These are phyloP conservation scores for Ambastaia sidthimunki DNA, from an alignment of 2,797 vertebrate species.

Conservation along the genomic window DNA sequence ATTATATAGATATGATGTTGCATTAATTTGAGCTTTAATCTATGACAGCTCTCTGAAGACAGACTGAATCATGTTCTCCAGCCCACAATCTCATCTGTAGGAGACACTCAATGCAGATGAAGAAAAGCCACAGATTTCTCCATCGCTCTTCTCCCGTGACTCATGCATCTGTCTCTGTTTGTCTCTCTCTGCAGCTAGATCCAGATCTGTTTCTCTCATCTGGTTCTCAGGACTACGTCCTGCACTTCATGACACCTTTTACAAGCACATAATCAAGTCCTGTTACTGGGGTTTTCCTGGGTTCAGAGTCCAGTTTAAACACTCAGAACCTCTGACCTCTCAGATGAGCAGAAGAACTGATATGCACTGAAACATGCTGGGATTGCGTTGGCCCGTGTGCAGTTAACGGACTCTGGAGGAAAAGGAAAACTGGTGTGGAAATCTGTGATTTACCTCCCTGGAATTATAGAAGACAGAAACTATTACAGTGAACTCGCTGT, in stretches of 20 bases:
- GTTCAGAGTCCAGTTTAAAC: conserved; percentile 67
- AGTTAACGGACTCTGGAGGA: not conserved
- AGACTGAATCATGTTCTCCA: not conserved
- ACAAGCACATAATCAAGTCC: conserved; percentile 61
- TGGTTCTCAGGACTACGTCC: not conserved
- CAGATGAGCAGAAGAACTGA: conserved; percentile 15
- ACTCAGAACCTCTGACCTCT: conserved; percentile 38
- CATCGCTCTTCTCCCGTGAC: not conserved
- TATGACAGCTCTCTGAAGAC: conserved; percentile 16
- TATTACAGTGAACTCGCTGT: not conserved
- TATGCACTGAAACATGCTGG: conserved; percentile 11
- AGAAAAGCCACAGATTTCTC: conserved; percentile 61
- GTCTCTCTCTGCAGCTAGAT: conserved; percentile 54
- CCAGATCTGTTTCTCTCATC: conserved; percentile 36
- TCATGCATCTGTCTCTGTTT: not conserved
- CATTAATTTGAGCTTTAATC: conserved; percentile 25
- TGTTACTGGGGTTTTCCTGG: conserved; percentile 66
- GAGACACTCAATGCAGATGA: not conserved
- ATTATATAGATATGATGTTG: conserved; percentile 22
- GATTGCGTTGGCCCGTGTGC: not conserved
- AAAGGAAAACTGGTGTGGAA: conserved; percentile 4
- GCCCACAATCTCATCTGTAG: not conserved
- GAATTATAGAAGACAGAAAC: not conserved
- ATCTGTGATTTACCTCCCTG: conserved; percentile 7
- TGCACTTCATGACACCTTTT: conserved; percentile 61